A percentile compares a stretch with the other conserved stretches of the same genome.
Conservation (phyloP, 1,140 invertebrate species). For the Hestina assimilis region DNA sequence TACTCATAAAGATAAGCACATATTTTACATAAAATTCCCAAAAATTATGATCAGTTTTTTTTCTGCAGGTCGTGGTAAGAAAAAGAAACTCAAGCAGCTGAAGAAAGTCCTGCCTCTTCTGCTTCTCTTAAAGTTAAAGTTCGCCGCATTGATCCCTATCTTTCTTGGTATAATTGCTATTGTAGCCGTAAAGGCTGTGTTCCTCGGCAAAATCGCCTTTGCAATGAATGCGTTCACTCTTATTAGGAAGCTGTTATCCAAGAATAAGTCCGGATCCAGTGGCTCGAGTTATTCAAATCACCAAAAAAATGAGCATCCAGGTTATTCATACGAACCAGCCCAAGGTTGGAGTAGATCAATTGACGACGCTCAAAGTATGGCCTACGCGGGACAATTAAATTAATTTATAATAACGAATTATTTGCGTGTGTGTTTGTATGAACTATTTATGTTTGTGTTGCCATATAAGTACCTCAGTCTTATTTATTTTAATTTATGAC, state of each 20-base stretch:
- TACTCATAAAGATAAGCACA: not conserved
- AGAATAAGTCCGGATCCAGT: slow-evolving; percentile 49
- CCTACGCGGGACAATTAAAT: slow-evolving; percentile 80
- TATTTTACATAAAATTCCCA: not conserved
- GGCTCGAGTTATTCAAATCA: slow-evolving; percentile 42
- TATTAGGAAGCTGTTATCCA: slow-evolving; percentile 82
- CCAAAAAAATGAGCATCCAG: slow-evolving; percentile 62
- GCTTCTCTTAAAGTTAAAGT: slow-evolving; percentile 87
- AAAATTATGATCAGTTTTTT: not conserved
- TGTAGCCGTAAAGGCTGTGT: slow-evolving; percentile 88
- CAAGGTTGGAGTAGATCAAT: slow-evolving; percentile 79
- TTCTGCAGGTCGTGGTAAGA: slow-evolving; percentile 82
- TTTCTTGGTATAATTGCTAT: slow-evolving; percentile 87
- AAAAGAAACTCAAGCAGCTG: slow-evolving; percentile 85
- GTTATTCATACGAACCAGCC: slow-evolving; percentile 67
- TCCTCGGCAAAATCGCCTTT: slow-evolving; percentile 89
- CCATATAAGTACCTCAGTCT: slow-evolving; percentile 50
- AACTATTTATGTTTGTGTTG: slow-evolving; percentile 52
- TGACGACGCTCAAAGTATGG: slow-evolving; percentile 79
- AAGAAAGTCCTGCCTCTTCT: slow-evolving; percentile 87
- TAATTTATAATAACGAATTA: slow-evolving; percentile 27
- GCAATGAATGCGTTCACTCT: slow-evolving; percentile 85
- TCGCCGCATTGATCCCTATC: slow-evolving; percentile 87
- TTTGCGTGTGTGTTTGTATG: slow-evolving; percentile 48
- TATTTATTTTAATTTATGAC: slow-evolving; percentile 34